These are phyloP conservation scores for Coleophora flavipennella DNA, from an alignment of 2,888 invertebrate species.

Conservation along the genomic window DNA sequence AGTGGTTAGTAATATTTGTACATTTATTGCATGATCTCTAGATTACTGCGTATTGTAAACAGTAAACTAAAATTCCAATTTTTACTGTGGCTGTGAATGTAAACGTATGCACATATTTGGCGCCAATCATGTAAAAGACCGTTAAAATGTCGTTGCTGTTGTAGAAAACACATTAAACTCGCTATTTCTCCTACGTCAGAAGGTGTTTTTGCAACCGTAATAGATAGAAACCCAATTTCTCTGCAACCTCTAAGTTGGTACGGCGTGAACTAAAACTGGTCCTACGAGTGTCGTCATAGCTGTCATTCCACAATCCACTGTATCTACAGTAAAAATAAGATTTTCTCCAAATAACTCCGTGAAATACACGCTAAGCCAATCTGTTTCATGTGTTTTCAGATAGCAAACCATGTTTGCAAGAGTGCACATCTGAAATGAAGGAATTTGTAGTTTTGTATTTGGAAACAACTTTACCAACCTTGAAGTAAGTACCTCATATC, in stretches of 20 bases:
- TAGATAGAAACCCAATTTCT: too few species aligned
- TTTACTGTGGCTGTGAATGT: slow-evolving; percentile 25
- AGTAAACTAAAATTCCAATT: slow-evolving; percentile 6
- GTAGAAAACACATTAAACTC: too few species aligned
- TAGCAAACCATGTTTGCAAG: slow-evolving; percentile 26
- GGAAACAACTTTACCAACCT: slow-evolving; percentile 69
- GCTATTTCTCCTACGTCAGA: too few species aligned
- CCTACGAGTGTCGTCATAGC: slow-evolving; percentile 63
- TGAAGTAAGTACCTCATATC: slow-evolving; percentile 54
- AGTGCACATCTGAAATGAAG: slow-evolving; percentile 52
- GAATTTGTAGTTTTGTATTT: slow-evolving; percentile 44
- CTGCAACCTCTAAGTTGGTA: slow-evolving; percentile 1
- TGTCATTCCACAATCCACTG: slow-evolving; percentile 42
- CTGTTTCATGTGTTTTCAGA: slow-evolving; percentile 30
- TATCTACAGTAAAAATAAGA: slow-evolving; percentile 6
- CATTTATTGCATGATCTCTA: slow-evolving; percentile 4
- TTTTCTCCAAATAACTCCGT: slow-evolving; percentile 5
- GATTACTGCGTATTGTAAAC: slow-evolving; percentile 1
- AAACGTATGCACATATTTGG: slow-evolving; percentile 71
- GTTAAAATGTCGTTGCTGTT: slow-evolving; percentile 29
- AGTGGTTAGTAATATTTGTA: slow-evolving; percentile 32
- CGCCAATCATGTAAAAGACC: slow-evolving; percentile 67
- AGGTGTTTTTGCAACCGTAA: too few species aligned
- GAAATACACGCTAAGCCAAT: slow-evolving; percentile 1
- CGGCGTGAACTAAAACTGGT: slow-evolving; percentile 56